Evolutionary conservation across 2,113 vertebrate species (phyloP), one percentile per base, ranked within the genome.

Genomic region (Halcyon malimbica): DNA sequence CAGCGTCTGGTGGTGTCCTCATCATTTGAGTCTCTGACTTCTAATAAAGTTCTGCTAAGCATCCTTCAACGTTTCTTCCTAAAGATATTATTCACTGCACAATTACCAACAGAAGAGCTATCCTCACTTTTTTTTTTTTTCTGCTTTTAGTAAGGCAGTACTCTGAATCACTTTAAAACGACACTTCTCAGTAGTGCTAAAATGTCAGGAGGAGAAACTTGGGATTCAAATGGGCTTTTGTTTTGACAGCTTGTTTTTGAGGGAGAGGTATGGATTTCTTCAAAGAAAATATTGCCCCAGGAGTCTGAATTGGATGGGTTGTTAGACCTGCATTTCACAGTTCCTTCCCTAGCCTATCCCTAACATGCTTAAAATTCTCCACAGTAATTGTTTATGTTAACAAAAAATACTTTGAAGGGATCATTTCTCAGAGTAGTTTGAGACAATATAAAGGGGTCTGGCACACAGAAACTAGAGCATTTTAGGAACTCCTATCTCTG

Each of bases 341-440:
- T 81, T 89, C 94, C 50, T 96, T 95, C 77, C 44, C 74, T 73
- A 94, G 94, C 95, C 94, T 94, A 96, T 91, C 94, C 95, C 95
- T 92, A 94, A 65, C 89, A 94, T 96, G 87, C 93, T 95, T 97
- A 92, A 96, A 94, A 97, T 96, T 97, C 94, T 95, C 94, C 16
- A 54, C 53, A 79, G 70, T 69, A 92, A 91, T 96, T 90, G 89
- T 68, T 75, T n/a, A 41, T 77, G 81, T 85, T 96, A 95, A 92
- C 48, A 78, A 78, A 46, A 51, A 87, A 85, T 89, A 44, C 20
- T 84, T 77, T n/a, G 65, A 88, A 83, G 68, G 60, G 23, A 33
- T 90, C 56, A 54, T 89, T 94, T 86, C 86, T 94, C 92, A 79
- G 73, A 62, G 57, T 26, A 78, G 44, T 59, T 60, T 64, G 67